Conservation (phyloP, 2,113 vertebrate species). For the Rhinolophus ferrumequinum region DNA sequence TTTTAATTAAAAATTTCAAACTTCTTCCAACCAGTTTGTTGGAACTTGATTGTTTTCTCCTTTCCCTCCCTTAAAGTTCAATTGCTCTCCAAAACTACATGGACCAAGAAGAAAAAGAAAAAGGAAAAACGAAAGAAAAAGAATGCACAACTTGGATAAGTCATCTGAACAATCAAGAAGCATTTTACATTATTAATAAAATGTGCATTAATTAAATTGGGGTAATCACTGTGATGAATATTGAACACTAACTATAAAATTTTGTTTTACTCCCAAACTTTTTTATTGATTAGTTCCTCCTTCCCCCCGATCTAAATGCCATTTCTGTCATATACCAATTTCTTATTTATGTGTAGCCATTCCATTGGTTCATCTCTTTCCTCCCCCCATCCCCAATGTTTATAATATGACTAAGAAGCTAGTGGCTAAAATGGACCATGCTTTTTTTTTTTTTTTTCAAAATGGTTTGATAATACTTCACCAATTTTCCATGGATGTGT, state of each 20-base stretch:
- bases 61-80: not conserved
- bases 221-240: not conserved
- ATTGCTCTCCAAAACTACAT: not conserved
- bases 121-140: not conserved
- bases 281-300: not conserved
- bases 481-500: not conserved
- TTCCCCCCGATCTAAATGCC: not conserved
- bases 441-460: not conserved
- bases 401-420: not conserved
- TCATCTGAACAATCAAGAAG: not conserved
- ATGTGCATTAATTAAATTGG: conserved; percentile 21
- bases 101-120: not conserved
- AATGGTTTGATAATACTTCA: not conserved
- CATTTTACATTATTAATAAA: conserved; percentile 30
- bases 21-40: not conserved
- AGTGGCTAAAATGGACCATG: not conserved
- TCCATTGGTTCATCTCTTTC: not conserved
- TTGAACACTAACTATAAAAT: not conserved
- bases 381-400: not conserved
- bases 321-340: not conserved
- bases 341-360: not conserved
- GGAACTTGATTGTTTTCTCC: not conserved
- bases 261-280: not conserved
- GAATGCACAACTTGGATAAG: not conserved
- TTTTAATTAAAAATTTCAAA: conserved; percentile 10